Evolutionary conservation across 2,888 invertebrate species (phyloP), one percentile per base, ranked within the genome.

Genomic region (Prenolepis imparis): DNA sequence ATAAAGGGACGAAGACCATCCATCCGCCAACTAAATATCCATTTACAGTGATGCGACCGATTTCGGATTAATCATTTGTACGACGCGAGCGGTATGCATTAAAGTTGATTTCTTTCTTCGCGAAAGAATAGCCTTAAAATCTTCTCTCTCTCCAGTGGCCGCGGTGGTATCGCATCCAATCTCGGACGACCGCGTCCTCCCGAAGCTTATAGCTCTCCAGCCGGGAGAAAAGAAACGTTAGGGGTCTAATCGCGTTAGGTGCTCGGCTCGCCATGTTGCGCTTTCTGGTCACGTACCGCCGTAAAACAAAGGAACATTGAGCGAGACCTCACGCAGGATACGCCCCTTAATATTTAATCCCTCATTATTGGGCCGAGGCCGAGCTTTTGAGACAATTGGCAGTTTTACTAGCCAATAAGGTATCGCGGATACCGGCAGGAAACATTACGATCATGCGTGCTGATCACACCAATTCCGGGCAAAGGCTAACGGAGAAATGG

Each of bases 331-430:
- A 90, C 87, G 87, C 88, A 89, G 92, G 91, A 92, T 93, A 93
- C 92, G 89, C 89, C 86, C 90, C 90, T 94, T 89, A 94, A 94
- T 94, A 94, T 94, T 94, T 94, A 94, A 94, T 94, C 93, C 92
- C 93, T 94, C 94, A 94, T 94, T 94, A 94, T 94, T 92, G 93
- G 88, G 91, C 91, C 83, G 90, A 90, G 89, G 89, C 89, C 90
- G 89, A 92, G 94, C 94, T 94, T 94, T 94, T 93, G 93, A 93
- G 93, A 93, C 94, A 94, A 94, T 94, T 93, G 94, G 92, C 93
- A 93, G 93, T 93, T 94, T 93, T 92, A 92, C 90, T 92, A 88
- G 87, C 91, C 92, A 92, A 92, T 93, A 91, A 91, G 91, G 88
- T 90, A 85, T 87, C 86, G 66, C 61, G 77, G 59, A 73, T 78